Evolutionary conservation across 1,140 invertebrate species (phyloP).

Genomic region (Pantala flavescens): DNA sequence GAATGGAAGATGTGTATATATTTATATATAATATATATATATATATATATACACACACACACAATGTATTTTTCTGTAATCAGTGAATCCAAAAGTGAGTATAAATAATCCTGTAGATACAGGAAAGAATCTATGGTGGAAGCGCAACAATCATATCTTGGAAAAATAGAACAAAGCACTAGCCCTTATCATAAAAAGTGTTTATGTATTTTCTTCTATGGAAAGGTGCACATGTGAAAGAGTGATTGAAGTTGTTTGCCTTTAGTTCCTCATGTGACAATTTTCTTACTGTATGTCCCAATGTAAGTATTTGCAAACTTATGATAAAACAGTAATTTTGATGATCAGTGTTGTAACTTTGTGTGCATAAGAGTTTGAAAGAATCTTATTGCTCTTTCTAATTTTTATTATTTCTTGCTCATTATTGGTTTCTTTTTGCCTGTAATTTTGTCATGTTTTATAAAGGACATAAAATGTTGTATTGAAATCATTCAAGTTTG

Average conservation of each 20-base stretch:
- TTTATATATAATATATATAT: neutral
- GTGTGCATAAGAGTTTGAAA: neutral
- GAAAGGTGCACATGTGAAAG: neutral
- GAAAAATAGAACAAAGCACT: neutral
- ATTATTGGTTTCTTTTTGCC: neutral
- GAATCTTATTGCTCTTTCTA: neutral
- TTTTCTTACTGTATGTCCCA: neutral
- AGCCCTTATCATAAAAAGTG: neutral
- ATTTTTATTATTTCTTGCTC: neutral
- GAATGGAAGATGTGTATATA: neutral
- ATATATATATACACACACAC: too few species aligned
- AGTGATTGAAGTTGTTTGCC: neutral
- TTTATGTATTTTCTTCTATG: neutral
- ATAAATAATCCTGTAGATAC: neutral
- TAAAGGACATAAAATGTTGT: conserved; percentile 7
- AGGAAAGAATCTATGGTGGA: neutral
- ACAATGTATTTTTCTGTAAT: neutral
- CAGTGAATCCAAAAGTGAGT: neutral
- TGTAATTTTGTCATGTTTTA: conserved; percentile 5
- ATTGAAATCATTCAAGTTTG: neutral
- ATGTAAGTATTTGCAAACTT: neutral
- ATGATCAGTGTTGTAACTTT: neutral
- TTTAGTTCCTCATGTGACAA: neutral
- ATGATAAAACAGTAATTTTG: neutral
- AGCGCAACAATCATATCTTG: neutral